A percentile compares a stretch with the other conserved stretches of the same genome.
These are phyloP conservation scores for Mythimna vitellina DNA, from an alignment of 2,888 invertebrate species.

Conservation along the genomic window DNA sequence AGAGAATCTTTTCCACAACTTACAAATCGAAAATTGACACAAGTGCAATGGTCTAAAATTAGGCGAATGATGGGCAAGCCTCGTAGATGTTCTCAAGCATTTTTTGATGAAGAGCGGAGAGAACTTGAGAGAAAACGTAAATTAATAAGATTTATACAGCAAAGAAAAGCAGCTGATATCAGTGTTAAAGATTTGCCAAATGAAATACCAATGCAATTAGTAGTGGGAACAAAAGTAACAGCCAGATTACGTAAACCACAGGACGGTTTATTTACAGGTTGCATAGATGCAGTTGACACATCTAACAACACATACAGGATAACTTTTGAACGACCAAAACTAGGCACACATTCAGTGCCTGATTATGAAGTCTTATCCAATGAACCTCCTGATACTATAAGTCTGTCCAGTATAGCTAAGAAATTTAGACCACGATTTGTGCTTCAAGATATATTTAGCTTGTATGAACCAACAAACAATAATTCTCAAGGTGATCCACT, in stretches of 20 bases:
- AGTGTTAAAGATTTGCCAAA: conserved; percentile 97
- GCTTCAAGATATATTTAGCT: conserved; percentile 89
- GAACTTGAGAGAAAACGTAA: conserved; percentile 97
- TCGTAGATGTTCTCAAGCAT: conserved; percentile 97
- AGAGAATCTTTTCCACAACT: conserved; percentile 98
- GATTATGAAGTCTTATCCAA: conserved; percentile 99
- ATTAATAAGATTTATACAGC: conserved; percentile 97
- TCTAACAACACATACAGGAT: conserved; percentile 98
- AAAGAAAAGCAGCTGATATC: conserved; percentile 95
- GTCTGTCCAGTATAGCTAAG: conserved; percentile 95
- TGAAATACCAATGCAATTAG: conserved; percentile 98
- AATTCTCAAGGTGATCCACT: conserved; percentile 93
- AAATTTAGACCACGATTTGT: conserved; percentile 94
- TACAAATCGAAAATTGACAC: conserved; percentile 95
- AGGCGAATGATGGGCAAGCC: conserved; percentile 99
- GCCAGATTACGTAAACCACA: conserved; percentile 97
- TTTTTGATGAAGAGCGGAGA: conserved; percentile 98
- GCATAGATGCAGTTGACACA: conserved; percentile 98
- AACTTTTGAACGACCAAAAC: conserved; percentile 97
- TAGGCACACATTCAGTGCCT: conserved; percentile 98
- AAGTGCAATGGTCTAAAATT: conserved; percentile 98
- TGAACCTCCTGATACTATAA: conserved; percentile 97
- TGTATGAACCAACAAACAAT: conserved; percentile 82
- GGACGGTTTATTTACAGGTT: conserved; percentile 98
- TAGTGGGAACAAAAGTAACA: conserved; percentile 98